These are phyloP conservation scores for Sepiola atlantica DNA, from an alignment of 2,888 invertebrate species.

Conservation along the genomic window DNA sequence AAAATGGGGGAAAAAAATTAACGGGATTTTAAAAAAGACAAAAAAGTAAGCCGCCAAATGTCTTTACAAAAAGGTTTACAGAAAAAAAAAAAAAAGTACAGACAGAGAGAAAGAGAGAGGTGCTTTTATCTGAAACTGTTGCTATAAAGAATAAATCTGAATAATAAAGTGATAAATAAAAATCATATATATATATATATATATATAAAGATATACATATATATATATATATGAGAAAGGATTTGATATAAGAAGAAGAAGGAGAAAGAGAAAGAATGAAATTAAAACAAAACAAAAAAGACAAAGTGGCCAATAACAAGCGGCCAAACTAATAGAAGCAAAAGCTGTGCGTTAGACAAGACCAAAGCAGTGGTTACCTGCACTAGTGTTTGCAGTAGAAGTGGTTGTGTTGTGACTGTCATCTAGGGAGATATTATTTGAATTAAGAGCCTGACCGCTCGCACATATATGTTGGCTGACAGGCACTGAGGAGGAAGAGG, in stretches of 20 bases:
- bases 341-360: slow-evolving; percentile 44
- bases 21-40: not conserved
- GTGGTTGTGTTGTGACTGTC: slow-evolving; percentile 48
- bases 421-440: slow-evolving; percentile 46
- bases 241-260: slow-evolving; percentile 33
- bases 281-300: not conserved
- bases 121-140: slow-evolving; percentile 32
- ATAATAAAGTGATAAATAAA: not conserved
- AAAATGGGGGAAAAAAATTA: too few relatives aligned
- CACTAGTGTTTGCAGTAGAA: slow-evolving; percentile 49
- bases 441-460: slow-evolving; percentile 42
- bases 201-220: too few relatives aligned
- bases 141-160: not conserved
- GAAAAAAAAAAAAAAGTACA: not conserved
- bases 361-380: slow-evolving; percentile 49
- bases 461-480: slow-evolving; percentile 44
- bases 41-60: not conserved
- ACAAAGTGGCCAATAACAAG: slow-evolving; percentile 1
- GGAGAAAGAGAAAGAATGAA: too few relatives aligned
- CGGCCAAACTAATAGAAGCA: slow-evolving; percentile 40
- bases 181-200: too few relatives aligned
- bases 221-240: too few relatives aligned
- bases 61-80: not conserved
- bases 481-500: slow-evolving; percentile 40
- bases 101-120: not conserved